Evolutionary conservation across 2,888 invertebrate species (phyloP).

Genomic region (Augiades crinisus): DNA sequence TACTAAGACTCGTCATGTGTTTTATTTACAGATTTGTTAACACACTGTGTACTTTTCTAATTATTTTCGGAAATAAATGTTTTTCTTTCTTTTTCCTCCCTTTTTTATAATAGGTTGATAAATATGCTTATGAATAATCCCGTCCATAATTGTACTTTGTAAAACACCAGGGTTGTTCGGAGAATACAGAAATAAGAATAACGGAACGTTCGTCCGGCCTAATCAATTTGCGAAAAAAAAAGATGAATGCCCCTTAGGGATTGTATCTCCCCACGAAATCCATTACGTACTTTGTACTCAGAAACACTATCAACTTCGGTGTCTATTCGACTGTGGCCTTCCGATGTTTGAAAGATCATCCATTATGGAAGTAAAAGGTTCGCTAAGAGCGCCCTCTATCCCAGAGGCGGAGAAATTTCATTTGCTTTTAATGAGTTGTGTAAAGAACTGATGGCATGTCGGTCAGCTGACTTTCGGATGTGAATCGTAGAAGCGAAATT

Average conservation of each 20-base stretch:
- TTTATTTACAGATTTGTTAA: too few relatives aligned
- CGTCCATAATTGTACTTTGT: too few relatives aligned
- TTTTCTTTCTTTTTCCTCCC: too few relatives aligned
- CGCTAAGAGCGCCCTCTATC: constrained; percentile 33
- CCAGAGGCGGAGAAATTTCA: constrained; percentile 38
- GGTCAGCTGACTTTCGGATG: neutral
- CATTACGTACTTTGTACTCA: constrained; percentile 52
- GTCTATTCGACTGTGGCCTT: constrained; percentile 50
- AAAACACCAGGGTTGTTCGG: too few relatives aligned
- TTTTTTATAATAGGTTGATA: too few relatives aligned
- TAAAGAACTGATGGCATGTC: neutral
- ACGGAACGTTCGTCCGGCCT: too few relatives aligned
- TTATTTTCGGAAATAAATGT: too few relatives aligned
- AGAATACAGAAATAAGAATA: too few relatives aligned
- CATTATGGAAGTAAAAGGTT: constrained; percentile 59
- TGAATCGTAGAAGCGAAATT: neutral
- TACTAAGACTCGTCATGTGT: too few relatives aligned
- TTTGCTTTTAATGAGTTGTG: constrained; percentile 29
- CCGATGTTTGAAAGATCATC: constrained; percentile 62
- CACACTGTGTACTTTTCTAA: too few relatives aligned
- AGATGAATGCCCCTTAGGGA: constrained; percentile 50
- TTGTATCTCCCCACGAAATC: constrained; percentile 46
- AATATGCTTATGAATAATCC: too few relatives aligned
- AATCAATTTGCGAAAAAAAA: too few relatives aligned
- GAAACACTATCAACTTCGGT: constrained; percentile 50